These are phyloP conservation scores for Campoplex nolae DNA, from an alignment of 2,888 invertebrate genomes.

Conservation along the genomic window DNA sequence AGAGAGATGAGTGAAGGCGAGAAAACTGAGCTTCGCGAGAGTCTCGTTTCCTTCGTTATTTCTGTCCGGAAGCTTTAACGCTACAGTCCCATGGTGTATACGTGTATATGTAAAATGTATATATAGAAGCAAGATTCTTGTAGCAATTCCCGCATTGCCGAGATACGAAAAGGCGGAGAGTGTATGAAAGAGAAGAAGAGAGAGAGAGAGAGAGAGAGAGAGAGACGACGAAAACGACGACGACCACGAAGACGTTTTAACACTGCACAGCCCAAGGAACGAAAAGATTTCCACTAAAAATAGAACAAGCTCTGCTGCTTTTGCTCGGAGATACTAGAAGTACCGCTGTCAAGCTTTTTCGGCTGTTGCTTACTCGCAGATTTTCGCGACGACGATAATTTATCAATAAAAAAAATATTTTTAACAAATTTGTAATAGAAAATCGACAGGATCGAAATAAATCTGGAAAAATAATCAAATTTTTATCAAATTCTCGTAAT, in stretches of 20 bases:
- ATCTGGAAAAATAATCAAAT: neutral
- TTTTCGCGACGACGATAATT: neutral
- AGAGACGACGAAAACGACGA: neutral
- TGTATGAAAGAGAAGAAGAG: neutral
- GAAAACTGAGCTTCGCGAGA: constrained; percentile 29
- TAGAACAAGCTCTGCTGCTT: constrained; percentile 44
- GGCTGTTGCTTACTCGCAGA: constrained; percentile 28
- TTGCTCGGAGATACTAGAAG: constrained; percentile 3
- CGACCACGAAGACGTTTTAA: constrained; percentile 45
- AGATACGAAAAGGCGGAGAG: constrained; percentile 4
- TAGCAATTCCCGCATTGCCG: constrained; percentile 48
- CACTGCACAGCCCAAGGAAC: constrained; percentile 29
- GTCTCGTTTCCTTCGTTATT: constrained; percentile 49
- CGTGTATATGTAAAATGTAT: neutral
- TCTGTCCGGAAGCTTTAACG: constrained; percentile 45
- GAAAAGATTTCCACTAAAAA: constrained; percentile 55
- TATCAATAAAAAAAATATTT: neutral
- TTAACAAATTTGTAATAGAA: neutral
- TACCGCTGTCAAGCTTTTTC: constrained; percentile 10
- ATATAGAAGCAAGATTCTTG: constrained; percentile 17
- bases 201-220: neutral
- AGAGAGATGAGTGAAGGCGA: neutral
- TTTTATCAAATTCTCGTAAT: no score
- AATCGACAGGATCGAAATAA: neutral
- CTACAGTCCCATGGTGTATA: constrained; percentile 22